Base-by-base conservation (phyloP, 2,888 invertebrate species). In the Pheosia tremula region DNA sequence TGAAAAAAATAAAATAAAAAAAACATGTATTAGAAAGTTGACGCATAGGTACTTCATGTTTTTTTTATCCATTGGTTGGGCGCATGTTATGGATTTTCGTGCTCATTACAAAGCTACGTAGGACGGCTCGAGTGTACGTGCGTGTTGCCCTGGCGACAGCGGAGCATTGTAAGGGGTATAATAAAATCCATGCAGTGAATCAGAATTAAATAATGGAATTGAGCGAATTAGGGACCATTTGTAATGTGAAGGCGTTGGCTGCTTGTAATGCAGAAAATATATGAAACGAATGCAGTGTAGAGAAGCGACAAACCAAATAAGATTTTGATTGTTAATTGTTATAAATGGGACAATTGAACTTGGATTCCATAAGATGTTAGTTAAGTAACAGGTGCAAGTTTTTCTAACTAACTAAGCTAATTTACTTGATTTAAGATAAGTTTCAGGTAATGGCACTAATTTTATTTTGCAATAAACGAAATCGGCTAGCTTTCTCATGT, bases 151-250 rank as follows among this genome's bases (percentile, higher is more conserved):
- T 74, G 64, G 63, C 71, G 60, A 72, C 66, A 68, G 56, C 49
- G n/a, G 65, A 63, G 54, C 41, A 11, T 49, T 43, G 50, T 24
- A 60, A 63, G 56, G 62, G 47, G 58, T 58, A 61, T 57, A 60
- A 56, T 68, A 63, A 71, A 66, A 59, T 56, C 36, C 60, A 39
- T 64, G 68, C 63, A 71, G 58, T 61, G 60, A 58, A 65, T 67
- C 58, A 62, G 54, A 58, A 53, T 53, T 59, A 62, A 56, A 50
- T 59, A 61, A 60, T 61, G 52, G 54, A 49, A 63, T 11, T 38
- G 11, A 64, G 13, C 56, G 59, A 69, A 61, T 60, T 62, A 56
- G 47, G 11, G 59, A 7, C 7, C n/a, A 67, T 61, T 60, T 60
- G 55, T 57, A 59, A 61, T 50, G 5, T 52, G 36, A 58, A 62